Evolutionary conservation across 2,113 vertebrate species (phyloP), one percentile per base, ranked within the genome.

Genomic region (Sinocyclocheilus anophthalmus): DNA sequence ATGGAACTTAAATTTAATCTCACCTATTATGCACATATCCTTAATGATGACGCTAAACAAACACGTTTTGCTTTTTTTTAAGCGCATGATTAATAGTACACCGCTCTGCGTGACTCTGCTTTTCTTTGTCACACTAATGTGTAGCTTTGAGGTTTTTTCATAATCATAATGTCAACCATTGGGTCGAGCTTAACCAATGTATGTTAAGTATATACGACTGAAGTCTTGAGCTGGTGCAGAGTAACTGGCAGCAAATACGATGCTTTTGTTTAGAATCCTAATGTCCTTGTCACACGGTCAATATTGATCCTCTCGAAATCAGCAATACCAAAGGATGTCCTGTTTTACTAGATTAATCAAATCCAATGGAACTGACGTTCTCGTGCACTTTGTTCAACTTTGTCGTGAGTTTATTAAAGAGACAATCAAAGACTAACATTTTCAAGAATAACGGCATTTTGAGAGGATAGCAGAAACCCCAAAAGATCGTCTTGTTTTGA

Each of bases 401-500:
- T 53, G 73, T 76, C 30, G 33, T 14, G 59, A 61, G n/a, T 39
- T 7, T 37, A 55, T 11, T 78, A 59, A 59, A n/a, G 37, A 76
- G 30, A 48, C 12, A 0, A 61, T 6, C 67, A 70, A 80, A 26
- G 26, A 39, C 10, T 22, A 48, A 37, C 14, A 37, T 78, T 55
- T 70, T 70, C 48, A 48, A 48, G 48, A 39, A 61, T 24, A 45
- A 45, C 22, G 20, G 53, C 33, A 10, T 76, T 86, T 73, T 69
- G 57, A 83, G 80, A 78, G 84, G 61, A 88, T 33, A 72, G 53
- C 30, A 7, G 57, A 37, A 87, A 42, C 14, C 45, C n/a, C 26
- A 88, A 87, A 81, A 87, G 55, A 82, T 70, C 0, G 81, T 88
- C 87, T 89, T 83, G 84, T 90, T 91, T 77, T 55, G 79, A 10